Base-by-base conservation (phyloP, 2,797 vertebrate genomes). In the Sebastolobus alascanus region DNA sequence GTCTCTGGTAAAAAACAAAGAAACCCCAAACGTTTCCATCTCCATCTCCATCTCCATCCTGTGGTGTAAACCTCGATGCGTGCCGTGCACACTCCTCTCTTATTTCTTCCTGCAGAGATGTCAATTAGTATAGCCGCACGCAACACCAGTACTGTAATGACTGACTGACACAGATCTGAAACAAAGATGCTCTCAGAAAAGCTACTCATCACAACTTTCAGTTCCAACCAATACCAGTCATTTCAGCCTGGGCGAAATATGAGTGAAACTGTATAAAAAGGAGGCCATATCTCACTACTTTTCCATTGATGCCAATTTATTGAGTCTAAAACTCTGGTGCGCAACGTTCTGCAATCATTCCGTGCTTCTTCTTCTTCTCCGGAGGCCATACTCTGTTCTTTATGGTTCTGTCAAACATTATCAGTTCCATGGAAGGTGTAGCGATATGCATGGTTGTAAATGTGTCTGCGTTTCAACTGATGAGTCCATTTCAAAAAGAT, bases 141-240 rank as follows among this genome's bases (percentile, higher is more conserved):
- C 80, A 74, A 86, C 76, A 54, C 55, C 35, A 82, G 68, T 66
- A 52, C 76, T 66, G 80, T 69, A 83, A 88, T 86, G 85, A 87
- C 73, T 85, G 71, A 84, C 5, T 16, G 66, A 80, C 7, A 61
- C 73, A 75, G 56, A 75, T 67, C 31, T 63, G 77, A 84, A 64
- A 67, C 64, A 50, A 77, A 85, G 54, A 71, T 33, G 37, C 27
- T 43, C 66, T 84, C 40, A 9, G 18, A 3, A 27, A 64, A 64
- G 46, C 25, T 33, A 46, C 73, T 82, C 77, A 80, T 77, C 52
- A 60, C 25, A 27, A 37, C 70, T 79, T 55, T 84, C 66, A 37
- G 9, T 67, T 80, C 73, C 56, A 7, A 52, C 66, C 54, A 59
- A 54, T 29, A 74, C 27, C 66, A 60, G 4, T n/a, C 74, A 25